A percentile compares a stretch with the other conserved stretches of the same genome.
phyloP scores from a whole-genome alignment of 2,888 invertebrate species.

The Neoscelio sp. region DNA sequence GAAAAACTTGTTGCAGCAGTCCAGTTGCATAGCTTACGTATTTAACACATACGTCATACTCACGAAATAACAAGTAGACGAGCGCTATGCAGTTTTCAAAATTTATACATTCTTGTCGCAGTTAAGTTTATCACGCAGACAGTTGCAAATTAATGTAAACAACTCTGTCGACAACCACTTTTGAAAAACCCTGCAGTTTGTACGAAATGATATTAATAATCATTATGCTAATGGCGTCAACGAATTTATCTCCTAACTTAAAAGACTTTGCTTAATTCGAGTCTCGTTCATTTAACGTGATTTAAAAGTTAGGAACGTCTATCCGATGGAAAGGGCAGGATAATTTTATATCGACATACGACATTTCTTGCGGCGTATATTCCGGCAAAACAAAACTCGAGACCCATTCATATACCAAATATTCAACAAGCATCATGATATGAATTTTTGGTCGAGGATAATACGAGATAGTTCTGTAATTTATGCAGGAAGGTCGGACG shows the following conservation, averaged over 20 bases:
- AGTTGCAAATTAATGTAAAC: not conserved
- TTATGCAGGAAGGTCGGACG: slow-evolving; percentile 50
- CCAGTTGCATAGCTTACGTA: not conserved
- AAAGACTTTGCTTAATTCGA: not conserved
- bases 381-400: slow-evolving; percentile 17
- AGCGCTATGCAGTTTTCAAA: not conserved
- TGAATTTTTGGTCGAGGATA: slow-evolving; percentile 43
- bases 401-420: slow-evolving; percentile 6
- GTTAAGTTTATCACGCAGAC: slow-evolving; percentile 5
- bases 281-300: no score
- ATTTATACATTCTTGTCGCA: slow-evolving; percentile 9
- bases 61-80: slow-evolving; percentile 6
- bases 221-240: slow-evolving; percentile 9
- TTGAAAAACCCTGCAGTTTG: no score
- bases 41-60: slow-evolving; percentile 5
- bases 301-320: no score
- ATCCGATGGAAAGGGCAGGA: not conserved
- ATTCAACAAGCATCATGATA: slow-evolving; percentile 43
- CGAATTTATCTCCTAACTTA: not conserved
- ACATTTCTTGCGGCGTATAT: slow-evolving; percentile 21
- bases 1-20: slow-evolving; percentile 1
- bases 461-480: slow-evolving; percentile 55
- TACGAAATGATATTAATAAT: no score
- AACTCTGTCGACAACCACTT: no score
- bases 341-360: slow-evolving; percentile 8